Conservation (phyloP, 2,113 vertebrate genomes). For the Caretta caretta region DNA sequence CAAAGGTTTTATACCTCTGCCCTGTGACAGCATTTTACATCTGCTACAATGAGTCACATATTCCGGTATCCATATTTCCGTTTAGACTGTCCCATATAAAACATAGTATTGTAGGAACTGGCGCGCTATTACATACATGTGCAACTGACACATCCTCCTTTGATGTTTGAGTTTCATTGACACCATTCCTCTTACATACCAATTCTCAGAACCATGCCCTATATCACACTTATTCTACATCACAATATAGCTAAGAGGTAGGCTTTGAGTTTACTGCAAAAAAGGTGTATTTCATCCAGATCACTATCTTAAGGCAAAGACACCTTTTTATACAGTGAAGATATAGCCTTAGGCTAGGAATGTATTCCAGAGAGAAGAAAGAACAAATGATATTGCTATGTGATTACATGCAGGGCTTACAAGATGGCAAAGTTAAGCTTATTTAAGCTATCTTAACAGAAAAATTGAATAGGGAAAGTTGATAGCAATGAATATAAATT, state of each 20-base stretch:
- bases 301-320: background rate
- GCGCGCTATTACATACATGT: background rate
- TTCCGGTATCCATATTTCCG: background rate
- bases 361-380: background rate
- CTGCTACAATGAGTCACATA: background rate
- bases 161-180: background rate
- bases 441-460: background rate
- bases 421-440: background rate
- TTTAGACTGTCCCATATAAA: background rate
- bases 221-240: background rate
- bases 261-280: background rate
- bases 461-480: background rate
- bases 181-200: background rate
- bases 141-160: background rate
- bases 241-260: background rate
- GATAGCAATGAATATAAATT: constrained; percentile 15
- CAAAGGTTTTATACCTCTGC: too few species aligned
- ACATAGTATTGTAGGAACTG: background rate
- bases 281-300: background rate
- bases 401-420: background rate
- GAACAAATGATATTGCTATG: background rate
- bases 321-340: background rate
- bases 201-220: background rate
- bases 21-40: background rate
- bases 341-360: background rate